Evolutionary conservation across 2,888 invertebrate genomes (phyloP), one percentile per base, ranked within the genome.

Genomic region (Theodoxus fluviatilis): DNA sequence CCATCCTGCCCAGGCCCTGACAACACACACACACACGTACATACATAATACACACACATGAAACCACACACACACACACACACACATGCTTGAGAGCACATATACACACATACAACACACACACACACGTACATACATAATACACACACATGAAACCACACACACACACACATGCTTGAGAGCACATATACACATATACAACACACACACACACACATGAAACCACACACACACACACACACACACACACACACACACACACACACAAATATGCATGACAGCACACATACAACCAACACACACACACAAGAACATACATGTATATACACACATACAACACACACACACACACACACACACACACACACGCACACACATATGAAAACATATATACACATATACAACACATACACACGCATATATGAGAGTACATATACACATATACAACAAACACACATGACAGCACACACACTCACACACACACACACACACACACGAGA

Each of bases 1-100:
- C 95, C 87, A 98, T 90, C 1, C 92, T 90, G 0, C 93, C 92
- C 55, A 98, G 93, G 0, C 98, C 94, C 91, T 92, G 77, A 43
- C 15, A 12, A 43, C 9, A 18, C 15, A 43, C 15, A 12, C 43
- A 43, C 9, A 22, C 22, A 12, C 28, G 28, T 18, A 12, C n/a
- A 25, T 9, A 25, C 4, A 57, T 57, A 4, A 18, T 33, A 57
- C 57, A 33, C 28, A 28, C 57, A 33, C 57, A 18, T 33, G 25
- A 28, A 25, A 7, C 15, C 28, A 28, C 25, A 25, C 57, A 57
- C 12, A 22, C 57, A 61, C 15, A 12, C 3, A 22, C 35, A 61
- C 61, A 63, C 63, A 38, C 38, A 22, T 40, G 38, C 38, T 9
- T 18, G n/a, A 43, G 9, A 43, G 7, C 15, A 43, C 9, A 18